phyloP scores from a whole-genome alignment of 2,797 vertebrate genomes.

The Eulemur coronatus region DNA sequence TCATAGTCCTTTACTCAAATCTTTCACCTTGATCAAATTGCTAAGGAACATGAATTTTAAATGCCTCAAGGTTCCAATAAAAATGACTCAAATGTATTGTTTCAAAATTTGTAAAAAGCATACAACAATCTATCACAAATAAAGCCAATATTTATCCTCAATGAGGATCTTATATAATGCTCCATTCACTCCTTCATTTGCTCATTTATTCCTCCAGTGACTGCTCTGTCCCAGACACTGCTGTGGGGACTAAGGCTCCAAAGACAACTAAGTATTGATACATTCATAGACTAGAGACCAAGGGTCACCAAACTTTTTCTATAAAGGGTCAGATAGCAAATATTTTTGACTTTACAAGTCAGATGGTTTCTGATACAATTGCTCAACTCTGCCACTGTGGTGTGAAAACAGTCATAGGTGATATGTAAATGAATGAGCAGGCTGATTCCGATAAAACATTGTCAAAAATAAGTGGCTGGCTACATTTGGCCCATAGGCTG shows the following conservation, averaged over 20 bases:
- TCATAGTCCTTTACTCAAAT: slow-evolving; percentile 26
- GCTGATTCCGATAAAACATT: background rate
- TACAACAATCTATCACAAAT: background rate
- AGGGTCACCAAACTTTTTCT: background rate
- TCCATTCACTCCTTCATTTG: background rate
- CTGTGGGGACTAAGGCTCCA: background rate
- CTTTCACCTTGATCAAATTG: slow-evolving; percentile 27
- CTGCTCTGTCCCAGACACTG: background rate
- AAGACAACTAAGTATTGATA: background rate
- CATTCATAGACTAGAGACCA: background rate
- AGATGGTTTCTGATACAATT: background rate
- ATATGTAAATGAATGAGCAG: background rate
- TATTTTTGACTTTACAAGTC: background rate
- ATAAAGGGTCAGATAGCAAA: background rate
- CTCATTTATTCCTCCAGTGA: background rate
- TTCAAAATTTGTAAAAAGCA: slow-evolving; percentile 2
- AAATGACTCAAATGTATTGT: background rate
- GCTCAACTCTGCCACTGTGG: background rate
- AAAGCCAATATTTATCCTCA: background rate
- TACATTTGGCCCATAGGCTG: background rate
- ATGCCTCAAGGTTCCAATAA: background rate
- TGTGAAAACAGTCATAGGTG: background rate
- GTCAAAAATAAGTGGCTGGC: background rate
- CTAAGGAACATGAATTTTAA: slow-evolving; percentile 47
- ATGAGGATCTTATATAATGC: background rate